These are phyloP conservation scores for Lagria hirta DNA, from an alignment of 2,888 invertebrate genomes.

Conservation along the genomic window DNA sequence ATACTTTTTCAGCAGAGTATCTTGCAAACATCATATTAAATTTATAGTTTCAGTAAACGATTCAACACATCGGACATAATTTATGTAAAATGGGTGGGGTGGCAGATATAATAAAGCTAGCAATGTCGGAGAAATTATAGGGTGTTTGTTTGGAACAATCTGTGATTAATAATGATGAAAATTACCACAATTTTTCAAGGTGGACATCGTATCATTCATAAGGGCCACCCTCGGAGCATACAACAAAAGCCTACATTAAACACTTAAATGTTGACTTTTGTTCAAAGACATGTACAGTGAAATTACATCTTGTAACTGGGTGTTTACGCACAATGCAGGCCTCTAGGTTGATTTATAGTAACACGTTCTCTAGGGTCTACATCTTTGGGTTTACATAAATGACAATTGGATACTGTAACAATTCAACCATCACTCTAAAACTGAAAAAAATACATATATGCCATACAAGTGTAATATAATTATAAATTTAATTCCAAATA, in stretches of 20 bases:
- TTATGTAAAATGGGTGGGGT: too few relatives aligned
- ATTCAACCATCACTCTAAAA: too few relatives aligned
- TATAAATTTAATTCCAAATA: too few relatives aligned
- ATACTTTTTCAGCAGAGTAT: too few relatives aligned
- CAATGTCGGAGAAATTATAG: conserved; percentile 28
- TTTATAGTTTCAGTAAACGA: too few relatives aligned
- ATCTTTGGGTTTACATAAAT: too few relatives aligned
- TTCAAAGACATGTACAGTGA: conserved; percentile 33
- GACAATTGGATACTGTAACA: too few relatives aligned
- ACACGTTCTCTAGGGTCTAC: too few relatives aligned
- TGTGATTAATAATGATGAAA: conserved; percentile 29
- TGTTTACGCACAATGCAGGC: conserved; percentile 38
- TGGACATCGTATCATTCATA: conserved; percentile 25
- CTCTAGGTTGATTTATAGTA: conserved; percentile 29
- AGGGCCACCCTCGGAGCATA: conserved; percentile 30
- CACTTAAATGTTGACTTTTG: conserved; percentile 34
- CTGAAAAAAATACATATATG: too few relatives aligned
- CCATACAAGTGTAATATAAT: too few relatives aligned
- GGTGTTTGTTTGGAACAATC: conserved; percentile 22
- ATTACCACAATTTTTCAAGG: conserved; percentile 26
- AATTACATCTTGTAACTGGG: conserved; percentile 33
- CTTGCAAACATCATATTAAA: too few relatives aligned
- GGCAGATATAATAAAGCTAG: conserved; percentile 23
- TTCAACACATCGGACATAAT: too few relatives aligned
- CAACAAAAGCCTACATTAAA: conserved; percentile 27